A percentile compares a stretch with the other conserved stretches of the same genome.
Conservation (phyloP, 2,113 vertebrate genomes). For the Vidua chalybeata region DNA sequence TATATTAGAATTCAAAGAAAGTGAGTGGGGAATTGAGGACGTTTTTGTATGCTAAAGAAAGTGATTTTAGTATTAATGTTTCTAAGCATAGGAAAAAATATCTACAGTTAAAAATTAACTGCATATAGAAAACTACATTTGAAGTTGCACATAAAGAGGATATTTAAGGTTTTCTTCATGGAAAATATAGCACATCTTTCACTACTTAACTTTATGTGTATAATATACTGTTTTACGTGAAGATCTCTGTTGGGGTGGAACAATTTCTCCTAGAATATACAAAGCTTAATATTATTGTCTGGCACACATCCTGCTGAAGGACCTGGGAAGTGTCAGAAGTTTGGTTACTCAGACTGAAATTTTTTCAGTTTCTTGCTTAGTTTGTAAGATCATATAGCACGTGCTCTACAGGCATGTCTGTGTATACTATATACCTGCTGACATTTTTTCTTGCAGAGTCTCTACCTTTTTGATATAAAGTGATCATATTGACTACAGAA, state of each 20-base stretch:
- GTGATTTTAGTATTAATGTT: neutral
- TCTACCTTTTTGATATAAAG: neutral
- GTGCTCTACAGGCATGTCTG: neutral
- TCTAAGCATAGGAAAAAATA: neutral
- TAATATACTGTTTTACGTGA: neutral
- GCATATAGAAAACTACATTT: neutral
- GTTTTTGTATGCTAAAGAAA: neutral
- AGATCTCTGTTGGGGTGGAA: neutral
- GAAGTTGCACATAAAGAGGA: neutral
- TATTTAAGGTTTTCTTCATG: neutral
- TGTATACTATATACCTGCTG: neutral
- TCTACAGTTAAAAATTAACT: neutral
- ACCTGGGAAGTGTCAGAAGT: conserved; percentile 31
- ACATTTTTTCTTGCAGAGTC: neutral
- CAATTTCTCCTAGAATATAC: neutral
- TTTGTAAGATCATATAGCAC: neutral
- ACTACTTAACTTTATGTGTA: neutral
- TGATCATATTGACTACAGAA: neutral
- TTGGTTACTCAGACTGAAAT: neutral
- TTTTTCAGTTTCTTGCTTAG: neutral
- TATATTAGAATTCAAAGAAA: neutral
- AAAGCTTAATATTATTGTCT: conserved; percentile 21
- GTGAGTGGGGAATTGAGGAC: neutral
- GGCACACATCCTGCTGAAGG: neutral
- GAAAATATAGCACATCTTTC: neutral